Evolutionary conservation across 2,888 invertebrate genomes (phyloP).

Genomic region (Miltochrista miniata): DNA sequence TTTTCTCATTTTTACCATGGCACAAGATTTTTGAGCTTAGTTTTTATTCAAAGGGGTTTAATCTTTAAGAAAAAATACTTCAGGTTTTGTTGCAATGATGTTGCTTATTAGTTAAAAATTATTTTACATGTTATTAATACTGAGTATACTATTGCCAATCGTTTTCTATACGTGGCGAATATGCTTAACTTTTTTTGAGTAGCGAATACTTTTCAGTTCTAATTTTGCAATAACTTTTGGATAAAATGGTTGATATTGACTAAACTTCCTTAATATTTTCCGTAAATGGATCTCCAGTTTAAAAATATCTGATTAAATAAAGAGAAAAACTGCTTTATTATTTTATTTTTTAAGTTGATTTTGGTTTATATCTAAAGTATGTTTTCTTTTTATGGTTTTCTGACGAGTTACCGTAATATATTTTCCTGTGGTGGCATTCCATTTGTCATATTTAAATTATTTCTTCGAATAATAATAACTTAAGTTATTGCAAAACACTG

Average conservation of each 20-base stretch:
- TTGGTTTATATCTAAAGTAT: no score
- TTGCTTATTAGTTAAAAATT: slow-evolving; percentile 42
- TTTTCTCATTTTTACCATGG: slow-evolving; percentile 18
- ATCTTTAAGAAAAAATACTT: slow-evolving; percentile 18
- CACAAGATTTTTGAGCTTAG: slow-evolving; percentile 38
- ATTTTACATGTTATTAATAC: slow-evolving; percentile 63
- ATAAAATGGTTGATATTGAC: not conserved
- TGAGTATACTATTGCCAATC: slow-evolving; percentile 57
- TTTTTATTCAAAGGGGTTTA: slow-evolving; percentile 22
- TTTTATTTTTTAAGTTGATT: no score
- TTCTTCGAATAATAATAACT: no score
- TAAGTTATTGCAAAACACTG: slow-evolving; percentile 44
- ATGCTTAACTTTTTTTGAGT: slow-evolving; percentile 42
- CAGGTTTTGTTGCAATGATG: slow-evolving; percentile 18
- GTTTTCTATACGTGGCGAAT: slow-evolving; percentile 36
- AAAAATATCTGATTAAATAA: no score
- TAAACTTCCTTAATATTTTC: not conserved
- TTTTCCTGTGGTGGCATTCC: no score
- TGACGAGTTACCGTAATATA: no score
- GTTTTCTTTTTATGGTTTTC: no score
- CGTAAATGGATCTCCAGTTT: no score
- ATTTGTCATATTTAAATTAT: no score
- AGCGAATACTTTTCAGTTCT: slow-evolving; percentile 42
- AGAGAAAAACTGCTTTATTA: no score
- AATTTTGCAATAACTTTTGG: slow-evolving; percentile 43